Conservation (phyloP, 2,113 vertebrate species). For the Muntiacus muntjak region DNA sequence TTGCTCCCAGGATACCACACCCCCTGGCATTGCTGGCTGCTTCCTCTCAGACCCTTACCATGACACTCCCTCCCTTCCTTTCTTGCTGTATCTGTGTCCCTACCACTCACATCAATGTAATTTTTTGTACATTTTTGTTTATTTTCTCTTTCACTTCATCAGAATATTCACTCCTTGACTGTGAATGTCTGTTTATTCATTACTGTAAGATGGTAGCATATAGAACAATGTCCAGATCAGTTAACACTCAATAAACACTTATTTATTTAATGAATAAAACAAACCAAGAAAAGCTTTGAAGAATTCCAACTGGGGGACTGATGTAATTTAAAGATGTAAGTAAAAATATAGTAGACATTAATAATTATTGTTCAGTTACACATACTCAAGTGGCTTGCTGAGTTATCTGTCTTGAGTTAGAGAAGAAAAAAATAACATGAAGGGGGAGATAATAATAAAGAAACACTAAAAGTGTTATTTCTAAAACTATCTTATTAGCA, state of each 20-base stretch:
- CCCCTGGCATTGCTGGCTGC: not conserved
- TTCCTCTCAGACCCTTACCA: not conserved
- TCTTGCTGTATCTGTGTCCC: not conserved
- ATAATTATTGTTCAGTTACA: not conserved
- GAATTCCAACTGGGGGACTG: not conserved
- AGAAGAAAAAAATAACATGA: constrained; percentile 17
- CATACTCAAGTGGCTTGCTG: not conserved
- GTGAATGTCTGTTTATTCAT: not conserved
- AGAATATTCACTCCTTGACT: not conserved
- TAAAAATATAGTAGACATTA: not conserved
- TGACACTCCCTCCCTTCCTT: not conserved
- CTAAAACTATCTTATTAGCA: not conserved
- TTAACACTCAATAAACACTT: not conserved
- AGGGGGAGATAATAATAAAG: not conserved
- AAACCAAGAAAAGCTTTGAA: not conserved
- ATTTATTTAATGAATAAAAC: constrained; percentile 3
- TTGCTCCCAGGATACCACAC: not conserved
- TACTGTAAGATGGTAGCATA: not conserved
- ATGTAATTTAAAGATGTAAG: not conserved
- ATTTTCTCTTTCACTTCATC: not conserved
- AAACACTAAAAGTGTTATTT: not conserved
- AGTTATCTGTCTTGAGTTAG: not conserved
- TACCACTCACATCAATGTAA: not conserved
- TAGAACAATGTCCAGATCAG: not conserved
- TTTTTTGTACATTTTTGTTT: not conserved